A percentile compares a stretch with the other conserved stretches of the same genome.
Evolutionary conservation across 2,113 vertebrate genomes (phyloP).

Genomic region (Fulica atra): DNA sequence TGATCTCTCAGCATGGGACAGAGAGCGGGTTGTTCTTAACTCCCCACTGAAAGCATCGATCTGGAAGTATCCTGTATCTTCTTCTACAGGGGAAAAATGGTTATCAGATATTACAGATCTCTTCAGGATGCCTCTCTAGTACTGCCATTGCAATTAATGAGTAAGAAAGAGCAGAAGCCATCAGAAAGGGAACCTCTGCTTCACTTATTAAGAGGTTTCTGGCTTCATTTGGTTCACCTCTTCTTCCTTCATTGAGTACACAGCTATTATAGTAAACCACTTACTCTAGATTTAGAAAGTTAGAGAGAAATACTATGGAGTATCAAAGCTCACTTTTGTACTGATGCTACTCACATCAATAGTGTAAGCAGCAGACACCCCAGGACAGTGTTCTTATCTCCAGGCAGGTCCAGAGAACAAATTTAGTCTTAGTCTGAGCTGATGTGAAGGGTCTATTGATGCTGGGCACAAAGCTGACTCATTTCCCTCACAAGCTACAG

Average conservation of each 20-base stretch:
- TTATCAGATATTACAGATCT: background rate
- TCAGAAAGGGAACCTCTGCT: background rate
- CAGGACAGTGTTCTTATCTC: background rate
- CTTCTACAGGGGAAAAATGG: conserved; percentile 58
- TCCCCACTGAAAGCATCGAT: conserved; percentile 85
- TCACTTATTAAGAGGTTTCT: background rate
- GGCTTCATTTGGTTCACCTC: background rate
- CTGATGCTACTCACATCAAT: background rate
- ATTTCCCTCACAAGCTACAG: fast-evolving
- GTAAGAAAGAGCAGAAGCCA: background rate
- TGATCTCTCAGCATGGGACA: conserved; percentile 64
- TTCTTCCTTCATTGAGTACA: background rate
- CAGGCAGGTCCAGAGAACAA: background rate
- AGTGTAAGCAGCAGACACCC: background rate
- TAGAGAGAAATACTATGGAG: background rate
- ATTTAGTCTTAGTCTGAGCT: background rate
- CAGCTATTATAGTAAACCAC: background rate
- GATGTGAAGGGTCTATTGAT: background rate
- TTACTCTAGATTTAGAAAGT: background rate
- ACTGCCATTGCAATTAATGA: background rate
- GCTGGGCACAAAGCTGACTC: background rate
- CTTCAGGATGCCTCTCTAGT: background rate
- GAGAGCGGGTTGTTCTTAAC: conserved; percentile 77
- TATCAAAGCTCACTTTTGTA: background rate
- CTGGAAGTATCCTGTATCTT: conserved; percentile 78